Evolutionary conservation across 1,140 invertebrate species (phyloP), one percentile per base, ranked within the genome.

Genomic region (Campoletis sonorensis): DNA sequence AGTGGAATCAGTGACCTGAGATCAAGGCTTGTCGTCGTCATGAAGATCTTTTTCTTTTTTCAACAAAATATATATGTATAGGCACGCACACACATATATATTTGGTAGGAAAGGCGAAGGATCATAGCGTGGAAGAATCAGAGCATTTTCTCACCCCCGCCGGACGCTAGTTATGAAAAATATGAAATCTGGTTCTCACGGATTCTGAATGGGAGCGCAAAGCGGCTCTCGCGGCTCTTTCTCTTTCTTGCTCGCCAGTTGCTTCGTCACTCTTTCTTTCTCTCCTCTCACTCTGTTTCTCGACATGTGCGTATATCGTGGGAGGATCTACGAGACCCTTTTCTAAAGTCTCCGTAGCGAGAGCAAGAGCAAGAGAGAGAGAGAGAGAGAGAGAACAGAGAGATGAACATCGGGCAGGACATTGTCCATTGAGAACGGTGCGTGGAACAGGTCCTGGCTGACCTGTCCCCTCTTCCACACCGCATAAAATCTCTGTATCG

Each of bases 131-230:
- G 40, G 49, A 61, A 30, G 73, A 61, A 61, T 27, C 73, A 37
- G 16, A 81, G 71, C 75, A 77, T 83, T 85, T 72, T 79, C 85
- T 75, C 81, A 83, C 82, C 64, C 70, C 76, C 67, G 61, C 75
- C 82, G 84, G 82, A 83, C 85, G 84, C 79, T 85, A 87, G 89
- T 91, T 91, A 90, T 92, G 91, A 91, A 91, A 92, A 92, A 92
- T 91, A 91, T 92, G 90, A 91, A 91, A 91, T 91, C 89, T 90
- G 88, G 90, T 92, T 92, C 91, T 92, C 91, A 92, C 91, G 91
- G 89, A 86, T 84, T 82, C 84, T 91, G 88, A 92, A 92, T 92
- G 90, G 89, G 85, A 82, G 37, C 75, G 73, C 26, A 54, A n/a
- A 51, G 40, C 2, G 1, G 0, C 40, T 75, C 49, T 54, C 37